Conservation (phyloP, 1,140 invertebrate species). For the Drosophila lacertosa region DNA sequence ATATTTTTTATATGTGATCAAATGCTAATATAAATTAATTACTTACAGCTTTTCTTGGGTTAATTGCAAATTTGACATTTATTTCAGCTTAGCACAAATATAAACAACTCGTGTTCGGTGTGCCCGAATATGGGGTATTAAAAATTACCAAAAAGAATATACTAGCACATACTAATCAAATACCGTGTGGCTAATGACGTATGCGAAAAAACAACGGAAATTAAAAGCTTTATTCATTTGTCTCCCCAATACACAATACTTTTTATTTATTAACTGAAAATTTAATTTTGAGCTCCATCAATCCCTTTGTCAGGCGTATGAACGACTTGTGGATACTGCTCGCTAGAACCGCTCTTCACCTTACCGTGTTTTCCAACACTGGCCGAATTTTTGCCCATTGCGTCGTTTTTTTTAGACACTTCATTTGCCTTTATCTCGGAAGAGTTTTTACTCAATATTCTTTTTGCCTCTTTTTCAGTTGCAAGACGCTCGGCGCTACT, state of each 20-base stretch:
- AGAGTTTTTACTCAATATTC: not conserved
- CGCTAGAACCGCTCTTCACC: not conserved
- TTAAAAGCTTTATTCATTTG: not conserved
- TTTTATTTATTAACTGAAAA: constrained; percentile 15
- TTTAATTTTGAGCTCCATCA: not conserved
- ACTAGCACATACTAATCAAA: not conserved
- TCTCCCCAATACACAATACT: constrained; percentile 4
- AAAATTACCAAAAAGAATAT: not conserved
- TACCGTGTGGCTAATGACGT: not conserved
- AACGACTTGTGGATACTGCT: not conserved
- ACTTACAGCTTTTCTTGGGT: constrained; percentile 78
- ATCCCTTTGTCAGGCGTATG: not conserved
- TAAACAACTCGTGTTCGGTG: constrained; percentile 62
- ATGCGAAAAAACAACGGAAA: not conserved
- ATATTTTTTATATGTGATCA: not conserved
- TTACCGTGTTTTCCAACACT: not conserved
- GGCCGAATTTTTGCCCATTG: not conserved
- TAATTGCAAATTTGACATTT: constrained; percentile 68
- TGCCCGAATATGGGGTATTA: not conserved
- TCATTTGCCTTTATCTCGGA: not conserved
- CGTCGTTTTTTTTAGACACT: too few relatives aligned
- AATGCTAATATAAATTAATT: not conserved
- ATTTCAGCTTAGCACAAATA: constrained; percentile 56
- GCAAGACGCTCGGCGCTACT: not conserved
- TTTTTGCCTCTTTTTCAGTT: not conserved